Percentiles rank a stretch among this genome's conserved stretches.
Evolutionary conservation across 2,888 invertebrate genomes (phyloP).

Genomic region (Elaeidobius kamerunicus): DNA sequence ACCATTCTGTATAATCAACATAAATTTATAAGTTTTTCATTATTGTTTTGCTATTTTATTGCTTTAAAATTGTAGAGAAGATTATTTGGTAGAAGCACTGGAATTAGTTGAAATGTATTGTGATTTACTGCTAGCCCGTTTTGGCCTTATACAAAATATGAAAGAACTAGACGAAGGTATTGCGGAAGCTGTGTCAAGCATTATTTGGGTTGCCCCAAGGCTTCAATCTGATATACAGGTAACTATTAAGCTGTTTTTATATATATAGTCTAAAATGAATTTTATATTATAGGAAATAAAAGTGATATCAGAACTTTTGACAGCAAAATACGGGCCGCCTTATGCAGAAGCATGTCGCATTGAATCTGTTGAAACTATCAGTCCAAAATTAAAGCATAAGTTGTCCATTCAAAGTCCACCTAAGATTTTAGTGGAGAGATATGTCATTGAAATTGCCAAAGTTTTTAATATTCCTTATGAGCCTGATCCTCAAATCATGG

Average conservation of each 20-base stretch:
- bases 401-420: slow-evolving; percentile 93
- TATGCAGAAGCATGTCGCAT: slow-evolving; percentile 87
- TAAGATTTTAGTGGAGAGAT: slow-evolving; percentile 90
- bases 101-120: slow-evolving; percentile 99
- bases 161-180: slow-evolving; percentile 94
- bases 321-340: slow-evolving; percentile 89
- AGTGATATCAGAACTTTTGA: slow-evolving; percentile 83
- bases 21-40: background rate
- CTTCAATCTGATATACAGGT: slow-evolving; percentile 81
- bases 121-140: slow-evolving; percentile 91
- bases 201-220: slow-evolving; percentile 97
- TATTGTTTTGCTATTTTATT: too few relatives aligned
- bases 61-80: slow-evolving; percentile 86
- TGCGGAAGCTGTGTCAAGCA: slow-evolving; percentile 90
- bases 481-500: slow-evolving; percentile 90
- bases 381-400: slow-evolving; percentile 91
- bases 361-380: slow-evolving; percentile 76
- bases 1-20: too few relatives aligned
- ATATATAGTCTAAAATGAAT: background rate
- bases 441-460: slow-evolving; percentile 94
- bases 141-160: slow-evolving; percentile 95
- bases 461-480: slow-evolving; percentile 93
- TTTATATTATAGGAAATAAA: slow-evolving; percentile 57
- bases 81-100: slow-evolving; percentile 99
- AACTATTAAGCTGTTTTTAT: background rate